These are phyloP conservation scores for Leiothrix lutea DNA, from an alignment of 2,113 vertebrate genomes.

Conservation along the genomic window DNA sequence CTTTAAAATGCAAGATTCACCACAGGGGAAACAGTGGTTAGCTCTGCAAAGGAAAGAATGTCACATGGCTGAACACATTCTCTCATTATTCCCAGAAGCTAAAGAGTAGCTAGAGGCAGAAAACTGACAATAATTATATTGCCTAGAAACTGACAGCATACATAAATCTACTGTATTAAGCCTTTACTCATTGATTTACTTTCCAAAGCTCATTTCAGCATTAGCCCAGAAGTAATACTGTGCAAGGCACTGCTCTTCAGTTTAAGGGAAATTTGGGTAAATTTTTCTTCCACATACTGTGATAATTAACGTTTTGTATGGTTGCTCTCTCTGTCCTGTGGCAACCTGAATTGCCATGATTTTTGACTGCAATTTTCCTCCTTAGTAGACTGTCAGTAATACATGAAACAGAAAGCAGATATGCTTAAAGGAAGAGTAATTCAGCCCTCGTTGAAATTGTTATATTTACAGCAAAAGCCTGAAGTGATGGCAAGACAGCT, in stretches of 20 bases:
- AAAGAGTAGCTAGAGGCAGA: conserved; percentile 57
- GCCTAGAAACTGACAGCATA: conserved; percentile 55
- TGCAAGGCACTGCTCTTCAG: neutral
- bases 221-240: conserved; percentile 30
- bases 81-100: conserved; percentile 62
- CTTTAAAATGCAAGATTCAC: conserved; percentile 49
- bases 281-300: conserved; percentile 9
- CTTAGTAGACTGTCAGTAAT: neutral
- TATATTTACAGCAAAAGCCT: neutral
- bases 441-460: neutral
- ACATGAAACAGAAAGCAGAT: neutral
- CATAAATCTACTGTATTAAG: conserved; percentile 54
- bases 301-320: conserved; percentile 22
- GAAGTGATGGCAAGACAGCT: neutral
- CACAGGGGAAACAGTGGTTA: neutral
- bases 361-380: conserved; percentile 36
- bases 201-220: conserved; percentile 52
- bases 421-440: neutral
- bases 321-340: neutral
- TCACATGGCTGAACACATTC: conserved; percentile 45
- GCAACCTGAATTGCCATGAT: neutral
- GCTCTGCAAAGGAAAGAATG: conserved; percentile 8
- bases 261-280: conserved; percentile 3
- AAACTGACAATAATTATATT: conserved; percentile 64
- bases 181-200: conserved; percentile 27